A percentile compares a stretch with the other conserved stretches of the same genome.
phyloP scores from a whole-genome alignment of 1,140 invertebrate genomes.

The Archivesica marissinica region DNA sequence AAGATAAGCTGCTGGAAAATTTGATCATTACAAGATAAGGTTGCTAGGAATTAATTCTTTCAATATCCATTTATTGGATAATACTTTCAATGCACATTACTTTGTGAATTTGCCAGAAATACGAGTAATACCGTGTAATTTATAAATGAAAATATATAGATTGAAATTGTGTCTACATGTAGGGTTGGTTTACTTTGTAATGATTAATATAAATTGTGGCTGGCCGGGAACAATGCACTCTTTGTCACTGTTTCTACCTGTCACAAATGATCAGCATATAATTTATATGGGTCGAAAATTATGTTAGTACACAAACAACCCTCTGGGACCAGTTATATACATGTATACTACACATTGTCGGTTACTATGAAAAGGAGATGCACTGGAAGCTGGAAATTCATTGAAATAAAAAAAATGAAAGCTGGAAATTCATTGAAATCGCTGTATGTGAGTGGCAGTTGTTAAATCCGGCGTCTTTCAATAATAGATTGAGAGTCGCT shows the following conservation, averaged over 20 bases:
- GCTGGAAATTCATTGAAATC: too few species aligned
- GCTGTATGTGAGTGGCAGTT: too few species aligned
- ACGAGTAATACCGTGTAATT: not conserved
- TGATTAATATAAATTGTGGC: conserved; percentile 14
- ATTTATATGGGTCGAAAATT: not conserved
- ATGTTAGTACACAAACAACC: too few species aligned
- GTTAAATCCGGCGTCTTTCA: too few species aligned
- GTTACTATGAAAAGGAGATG: too few species aligned
- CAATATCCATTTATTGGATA: not conserved
- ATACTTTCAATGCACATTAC: not conserved
- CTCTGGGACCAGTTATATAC: too few species aligned
- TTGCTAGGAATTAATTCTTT: conserved; percentile 14
- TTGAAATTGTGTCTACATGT: too few species aligned
- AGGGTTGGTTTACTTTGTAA: not conserved
- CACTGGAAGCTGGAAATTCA: too few species aligned
- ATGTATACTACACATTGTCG: too few species aligned
- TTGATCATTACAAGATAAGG: conserved; percentile 20
- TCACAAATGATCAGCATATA: not conserved
- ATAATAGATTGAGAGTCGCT: too few species aligned
- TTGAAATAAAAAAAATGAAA: too few species aligned
- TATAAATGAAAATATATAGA: conserved; percentile 10
- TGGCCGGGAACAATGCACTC: not conserved
- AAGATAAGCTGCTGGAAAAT: not conserved
- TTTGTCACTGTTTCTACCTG: not conserved
- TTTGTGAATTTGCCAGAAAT: conserved; percentile 4